A percentile compares a stretch with the other conserved stretches of the same genome.
Evolutionary conservation across 2,888 invertebrate species (phyloP).

Genomic region (Pyrochroa serraticornis): DNA sequence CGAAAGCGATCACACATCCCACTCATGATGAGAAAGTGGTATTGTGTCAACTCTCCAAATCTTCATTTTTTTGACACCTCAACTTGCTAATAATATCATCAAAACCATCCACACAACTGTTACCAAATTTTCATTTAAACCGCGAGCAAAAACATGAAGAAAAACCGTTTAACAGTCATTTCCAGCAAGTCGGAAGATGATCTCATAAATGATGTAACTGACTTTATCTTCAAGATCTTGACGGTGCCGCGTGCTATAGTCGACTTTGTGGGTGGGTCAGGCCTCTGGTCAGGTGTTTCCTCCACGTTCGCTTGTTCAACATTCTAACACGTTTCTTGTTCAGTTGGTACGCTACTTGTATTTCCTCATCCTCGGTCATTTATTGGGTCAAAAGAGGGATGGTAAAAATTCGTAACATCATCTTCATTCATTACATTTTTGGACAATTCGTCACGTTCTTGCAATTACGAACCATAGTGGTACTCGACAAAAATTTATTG

Average conservation of each 20-base stretch:
- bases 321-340: conserved; percentile 31
- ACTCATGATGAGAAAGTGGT: too few species aligned
- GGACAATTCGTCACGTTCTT: too few species aligned
- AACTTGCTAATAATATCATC: too few species aligned
- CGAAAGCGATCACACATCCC: too few species aligned
- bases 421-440: neutral
- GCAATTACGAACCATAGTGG: too few species aligned
- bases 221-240: conserved; percentile 13
- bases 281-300: conserved; percentile 24
- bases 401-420: neutral
- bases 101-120: too few species aligned
- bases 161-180: too few species aligned
- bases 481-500: too few species aligned
- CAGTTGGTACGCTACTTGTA: conserved; percentile 26
- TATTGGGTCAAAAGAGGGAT: neutral
- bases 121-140: too few species aligned
- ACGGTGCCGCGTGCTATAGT: conserved; percentile 12
- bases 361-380: conserved; percentile 12
- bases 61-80: too few species aligned
- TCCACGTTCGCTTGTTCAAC: conserved; percentile 23
- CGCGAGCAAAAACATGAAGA: too few species aligned
- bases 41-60: too few species aligned
- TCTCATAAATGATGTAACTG: conserved; percentile 12
- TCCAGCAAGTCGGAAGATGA: conserved; percentile 5
- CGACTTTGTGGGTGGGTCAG: conserved; percentile 10